These are phyloP conservation scores for Lasioglossum figueresi DNA, from an alignment of 2,888 invertebrate genomes.

Conservation along the genomic window DNA sequence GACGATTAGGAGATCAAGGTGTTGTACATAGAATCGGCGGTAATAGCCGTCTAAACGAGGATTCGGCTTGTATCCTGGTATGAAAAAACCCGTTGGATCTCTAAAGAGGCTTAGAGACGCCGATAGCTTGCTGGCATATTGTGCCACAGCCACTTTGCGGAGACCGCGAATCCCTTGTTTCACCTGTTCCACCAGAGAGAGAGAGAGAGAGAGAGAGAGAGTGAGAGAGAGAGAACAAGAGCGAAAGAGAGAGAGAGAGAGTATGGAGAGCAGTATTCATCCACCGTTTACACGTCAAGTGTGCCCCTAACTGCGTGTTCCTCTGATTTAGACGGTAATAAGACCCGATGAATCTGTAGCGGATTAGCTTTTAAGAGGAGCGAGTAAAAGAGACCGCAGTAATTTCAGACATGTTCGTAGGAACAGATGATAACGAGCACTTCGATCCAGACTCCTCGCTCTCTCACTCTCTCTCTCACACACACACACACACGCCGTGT, in stretches of 20 bases:
- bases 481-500: background rate
- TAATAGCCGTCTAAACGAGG: slow-evolving; percentile 6
- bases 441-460: slow-evolving; percentile 12
- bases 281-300: slow-evolving; percentile 59
- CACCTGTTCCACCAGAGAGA: slow-evolving; percentile 18
- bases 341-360: slow-evolving; percentile 53
- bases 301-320: slow-evolving; percentile 40
- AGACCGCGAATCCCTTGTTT: slow-evolving; percentile 62
- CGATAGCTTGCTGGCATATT: slow-evolving; percentile 67
- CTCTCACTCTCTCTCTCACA: too few species aligned
- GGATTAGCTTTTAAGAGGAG: slow-evolving; percentile 11
- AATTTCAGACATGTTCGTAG: slow-evolving; percentile 4
- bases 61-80: background rate
- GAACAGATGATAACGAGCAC: background rate
- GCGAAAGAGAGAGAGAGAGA: background rate
- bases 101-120: slow-evolving; percentile 67
- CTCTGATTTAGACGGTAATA: slow-evolving; percentile 63
- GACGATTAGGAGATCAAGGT: slow-evolving; percentile 22
- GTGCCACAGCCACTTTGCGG: slow-evolving; percentile 49
- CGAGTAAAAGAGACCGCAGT: background rate
- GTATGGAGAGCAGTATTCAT: slow-evolving; percentile 31
- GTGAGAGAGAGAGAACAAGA: background rate
- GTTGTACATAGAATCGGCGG: slow-evolving; percentile 28
- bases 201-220: too few species aligned
- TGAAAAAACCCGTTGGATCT: slow-evolving; percentile 43